Evolutionary conservation across 2,888 invertebrate genomes (phyloP).

Genomic region (Pyrgus malvae): DNA sequence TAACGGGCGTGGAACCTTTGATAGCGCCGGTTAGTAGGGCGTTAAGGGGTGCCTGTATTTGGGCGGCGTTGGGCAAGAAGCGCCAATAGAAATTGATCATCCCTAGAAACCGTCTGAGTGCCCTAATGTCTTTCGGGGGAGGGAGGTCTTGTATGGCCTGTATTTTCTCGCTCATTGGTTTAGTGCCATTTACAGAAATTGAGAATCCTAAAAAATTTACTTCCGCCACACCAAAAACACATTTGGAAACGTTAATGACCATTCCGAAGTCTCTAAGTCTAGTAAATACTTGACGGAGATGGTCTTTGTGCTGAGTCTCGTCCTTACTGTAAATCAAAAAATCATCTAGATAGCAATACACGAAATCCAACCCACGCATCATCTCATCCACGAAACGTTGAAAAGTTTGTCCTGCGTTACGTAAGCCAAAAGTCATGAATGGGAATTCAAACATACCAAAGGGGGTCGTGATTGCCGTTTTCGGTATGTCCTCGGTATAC

Average conservation of each 20-base stretch:
- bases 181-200: not conserved
- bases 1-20: not conserved
- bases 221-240: constrained; percentile 33
- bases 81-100: not conserved
- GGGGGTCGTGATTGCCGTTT: constrained; percentile 44
- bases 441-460: constrained; percentile 44
- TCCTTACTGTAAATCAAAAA: not conserved
- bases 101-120: not conserved
- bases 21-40: not conserved
- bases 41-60: not conserved
- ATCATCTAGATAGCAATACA: not conserved
- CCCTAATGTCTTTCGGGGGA: not conserved
- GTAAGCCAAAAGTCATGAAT: constrained; percentile 46
- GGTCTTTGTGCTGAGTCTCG: not conserved
- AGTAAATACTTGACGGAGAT: not conserved
- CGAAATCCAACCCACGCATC: not conserved
- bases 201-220: not conserved
- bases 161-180: not conserved
- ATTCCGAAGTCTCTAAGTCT: constrained; percentile 17
- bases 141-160: not conserved
- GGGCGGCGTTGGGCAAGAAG: not conserved
- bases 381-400: constrained; percentile 39
- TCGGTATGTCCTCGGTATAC: constrained; percentile 30
- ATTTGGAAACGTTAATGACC: constrained; percentile 38
- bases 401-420: constrained; percentile 53